Evolutionary conservation across 2,113 vertebrate species (phyloP), one percentile per base, ranked within the genome.

Genomic region (Dicaeum eximium): DNA sequence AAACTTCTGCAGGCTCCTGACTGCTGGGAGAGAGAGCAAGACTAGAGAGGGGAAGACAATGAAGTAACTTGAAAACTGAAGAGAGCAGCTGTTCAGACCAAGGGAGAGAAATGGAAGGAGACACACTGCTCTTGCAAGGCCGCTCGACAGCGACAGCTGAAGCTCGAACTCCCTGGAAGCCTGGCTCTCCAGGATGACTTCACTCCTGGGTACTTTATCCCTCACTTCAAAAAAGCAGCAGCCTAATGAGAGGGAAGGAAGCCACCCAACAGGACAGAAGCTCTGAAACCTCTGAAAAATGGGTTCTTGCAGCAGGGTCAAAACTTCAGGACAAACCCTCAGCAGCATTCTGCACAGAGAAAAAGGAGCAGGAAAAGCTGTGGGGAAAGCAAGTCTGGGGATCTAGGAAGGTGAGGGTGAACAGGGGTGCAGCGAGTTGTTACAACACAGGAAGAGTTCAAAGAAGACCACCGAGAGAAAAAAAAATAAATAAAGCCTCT

Each of bases 11-110:
- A 81, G 30, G 70, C 61, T 61, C 64, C 66, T 37, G 50, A 51
- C 35, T 64, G 58, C 53, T 50, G 64, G 6, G 75, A 44, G 18
- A 35, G 3, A 44, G 0, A 69, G 35, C 25, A 38, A 54, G 30
- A 33, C 15, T 23, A 24, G 45, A 51, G 38, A 71, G 50, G 14
- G 81, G 33, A 90, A 62, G 44, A n/a, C 47, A 91, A 35, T 11
- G 8, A 83, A 90, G 31, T 42, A 31, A 84, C 38, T 10, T 38
- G 73, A 79, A 80, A 80, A 73, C 50, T 40, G 80, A 18, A 78
- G 74, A 80, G 64, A 83, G 64, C 87, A 93, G 90, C 92, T 92
- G 85, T 17, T 80, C 67, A 66, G 66, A 85, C 69, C 92, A 85
- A 93, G 79, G n/a, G 22, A 37, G 42, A 85, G 78, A 65, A 83